Percentiles rank a stretch among this genome's conserved stretches.
These are phyloP conservation scores for Simalia tracyae DNA, from an alignment of 2,797 vertebrate genomes.

Conservation along the genomic window DNA sequence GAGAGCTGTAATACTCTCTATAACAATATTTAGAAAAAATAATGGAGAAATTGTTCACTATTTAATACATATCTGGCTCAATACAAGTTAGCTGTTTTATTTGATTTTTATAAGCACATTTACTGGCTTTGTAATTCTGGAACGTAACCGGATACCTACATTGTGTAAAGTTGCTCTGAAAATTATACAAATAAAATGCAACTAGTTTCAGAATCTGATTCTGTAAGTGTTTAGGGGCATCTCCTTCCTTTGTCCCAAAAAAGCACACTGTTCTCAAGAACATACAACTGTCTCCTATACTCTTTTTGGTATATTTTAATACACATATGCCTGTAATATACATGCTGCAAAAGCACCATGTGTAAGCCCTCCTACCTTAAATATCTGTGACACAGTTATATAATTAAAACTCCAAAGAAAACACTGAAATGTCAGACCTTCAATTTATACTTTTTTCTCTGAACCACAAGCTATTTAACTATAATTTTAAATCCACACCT, in stretches of 20 bases:
- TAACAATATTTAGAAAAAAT: conserved; percentile 19
- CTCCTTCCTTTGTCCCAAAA: not conserved
- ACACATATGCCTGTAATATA: not conserved
- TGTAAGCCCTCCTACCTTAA: not conserved
- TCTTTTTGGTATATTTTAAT: not conserved
- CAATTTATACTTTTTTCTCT: conserved; percentile 4
- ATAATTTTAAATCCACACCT: not conserved
- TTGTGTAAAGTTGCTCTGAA: conserved; percentile 49
- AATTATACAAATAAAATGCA: conserved; percentile 39
- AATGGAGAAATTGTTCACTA: conserved; percentile 43
- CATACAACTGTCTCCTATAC: not conserved
- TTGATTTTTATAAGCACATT: conserved; percentile 61
- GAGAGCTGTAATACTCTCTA: conserved; percentile 22
- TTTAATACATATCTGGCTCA: conserved; percentile 46
- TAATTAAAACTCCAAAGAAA: conserved; percentile 21
- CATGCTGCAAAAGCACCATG: not conserved
- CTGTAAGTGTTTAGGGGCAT: not conserved
- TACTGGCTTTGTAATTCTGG: conserved; percentile 24
- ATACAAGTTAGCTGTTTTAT: conserved; percentile 47
- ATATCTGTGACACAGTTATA: not conserved
- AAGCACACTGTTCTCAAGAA: not conserved
- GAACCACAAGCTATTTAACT: not conserved
- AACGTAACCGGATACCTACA: conserved; percentile 51
- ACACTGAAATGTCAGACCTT: conserved; percentile 8
- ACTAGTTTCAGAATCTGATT: conserved; percentile 27